phyloP scores from a whole-genome alignment of 1,140 invertebrate species.

The Ceratitis capitata region DNA sequence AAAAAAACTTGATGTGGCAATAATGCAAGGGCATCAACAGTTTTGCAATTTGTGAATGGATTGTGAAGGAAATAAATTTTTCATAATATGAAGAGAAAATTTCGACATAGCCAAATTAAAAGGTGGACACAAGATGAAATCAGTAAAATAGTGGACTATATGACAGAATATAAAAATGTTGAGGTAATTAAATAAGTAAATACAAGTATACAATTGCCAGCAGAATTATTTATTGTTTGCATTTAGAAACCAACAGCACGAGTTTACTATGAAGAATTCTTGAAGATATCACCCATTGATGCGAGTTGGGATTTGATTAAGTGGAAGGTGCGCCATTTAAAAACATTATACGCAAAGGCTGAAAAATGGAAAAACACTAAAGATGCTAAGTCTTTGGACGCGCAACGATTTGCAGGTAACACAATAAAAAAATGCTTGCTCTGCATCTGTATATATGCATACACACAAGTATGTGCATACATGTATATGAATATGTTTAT shows the following conservation, averaged over 20 bases:
- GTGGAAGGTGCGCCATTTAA: slow-evolving; percentile 31
- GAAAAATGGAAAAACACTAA: neutral
- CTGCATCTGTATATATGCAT: neutral
- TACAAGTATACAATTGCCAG: neutral
- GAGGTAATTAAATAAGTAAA: neutral
- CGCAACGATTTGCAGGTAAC: neutral
- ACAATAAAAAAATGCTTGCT: neutral
- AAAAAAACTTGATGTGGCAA: neutral
- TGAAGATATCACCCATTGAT: neutral
- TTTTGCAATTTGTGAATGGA: neutral
- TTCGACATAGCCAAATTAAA: neutral
- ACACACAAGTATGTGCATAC: neutral
- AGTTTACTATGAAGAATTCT: slow-evolving; percentile 33
- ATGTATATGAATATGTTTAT: neutral
- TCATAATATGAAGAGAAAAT: neutral
- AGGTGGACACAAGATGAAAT: neutral
- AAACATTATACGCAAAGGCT: neutral
- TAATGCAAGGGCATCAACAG: neutral
- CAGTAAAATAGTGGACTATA: slow-evolving; percentile 5
- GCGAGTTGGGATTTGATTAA: slow-evolving; percentile 36
- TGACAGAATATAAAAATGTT: neutral
- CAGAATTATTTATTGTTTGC: neutral
- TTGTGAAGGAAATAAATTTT: neutral
- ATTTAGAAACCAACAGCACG: slow-evolving; percentile 37
- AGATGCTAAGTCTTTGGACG: neutral